Percentiles rank a stretch among this genome's conserved stretches.
Evolutionary conservation across 1,140 invertebrate species (phyloP).

Genomic region (Calycopis cecrops): DNA sequence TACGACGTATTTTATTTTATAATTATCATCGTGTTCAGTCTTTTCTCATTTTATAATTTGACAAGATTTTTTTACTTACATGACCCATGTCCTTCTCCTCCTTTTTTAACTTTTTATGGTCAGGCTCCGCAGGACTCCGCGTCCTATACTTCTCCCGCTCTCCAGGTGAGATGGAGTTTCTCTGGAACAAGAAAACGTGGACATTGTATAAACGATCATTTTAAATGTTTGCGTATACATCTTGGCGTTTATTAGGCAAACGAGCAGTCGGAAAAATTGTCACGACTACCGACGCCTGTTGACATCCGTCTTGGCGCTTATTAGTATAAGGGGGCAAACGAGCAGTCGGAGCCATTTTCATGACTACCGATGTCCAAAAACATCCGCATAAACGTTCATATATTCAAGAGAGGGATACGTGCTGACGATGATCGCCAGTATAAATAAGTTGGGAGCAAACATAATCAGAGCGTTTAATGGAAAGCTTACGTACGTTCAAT

Average conservation of each 20-base stretch:
- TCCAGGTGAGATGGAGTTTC: conserved; percentile 91
- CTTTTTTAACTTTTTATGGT: conserved; percentile 83
- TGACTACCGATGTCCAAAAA: too few species aligned
- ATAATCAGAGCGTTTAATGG: conserved; percentile 69
- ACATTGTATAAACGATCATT: neutral
- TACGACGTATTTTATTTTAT: neutral
- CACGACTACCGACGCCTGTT: too few species aligned
- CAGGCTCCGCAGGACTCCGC: conserved; percentile 81
- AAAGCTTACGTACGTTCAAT: conserved; percentile 58
- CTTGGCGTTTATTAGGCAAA: neutral
- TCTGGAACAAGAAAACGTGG: conserved; percentile 77
- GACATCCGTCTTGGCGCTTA: too few species aligned
- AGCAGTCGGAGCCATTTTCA: too few species aligned
- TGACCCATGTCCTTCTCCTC: conserved; percentile 88
- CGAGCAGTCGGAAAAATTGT: too few species aligned
- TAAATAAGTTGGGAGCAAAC: conserved; percentile 39
- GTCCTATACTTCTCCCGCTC: conserved; percentile 90
- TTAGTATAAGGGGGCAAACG: too few species aligned
- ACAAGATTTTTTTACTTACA: too few species aligned
- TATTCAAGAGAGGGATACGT: too few species aligned
- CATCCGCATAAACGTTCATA: too few species aligned
- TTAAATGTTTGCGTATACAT: conserved; percentile 13
- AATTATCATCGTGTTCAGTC: neutral
- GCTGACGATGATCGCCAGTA: neutral
- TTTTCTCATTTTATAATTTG: too few species aligned